These are phyloP conservation scores for Palythoa grandiflora DNA, from an alignment of 92 coral and sea anemone genomes.

Conservation along the genomic window DNA sequence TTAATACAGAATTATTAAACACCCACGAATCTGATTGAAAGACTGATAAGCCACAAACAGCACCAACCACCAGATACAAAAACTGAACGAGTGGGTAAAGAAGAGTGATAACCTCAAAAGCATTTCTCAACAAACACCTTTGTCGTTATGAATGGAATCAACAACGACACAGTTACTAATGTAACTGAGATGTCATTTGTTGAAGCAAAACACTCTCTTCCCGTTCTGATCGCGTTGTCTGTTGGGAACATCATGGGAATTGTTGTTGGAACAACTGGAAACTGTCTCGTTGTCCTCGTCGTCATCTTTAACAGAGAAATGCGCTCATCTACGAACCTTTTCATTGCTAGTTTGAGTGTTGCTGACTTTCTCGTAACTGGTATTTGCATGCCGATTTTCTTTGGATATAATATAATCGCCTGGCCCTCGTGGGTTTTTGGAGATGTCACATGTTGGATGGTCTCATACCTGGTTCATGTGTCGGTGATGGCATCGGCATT, in stretches of 20 bases:
- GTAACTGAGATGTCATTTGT: not conserved
- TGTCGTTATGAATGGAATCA: not conserved
- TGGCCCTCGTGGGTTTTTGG: constrained; percentile 91
- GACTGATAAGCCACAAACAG: not conserved
- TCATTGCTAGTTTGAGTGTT: constrained; percentile 77
- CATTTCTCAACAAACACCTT: not conserved
- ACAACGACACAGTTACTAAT: not conserved
- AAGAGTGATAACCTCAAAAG: not conserved
- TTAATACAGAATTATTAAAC: not conserved
- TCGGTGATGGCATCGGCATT: constrained; percentile 88
- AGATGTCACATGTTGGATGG: constrained; percentile 64
- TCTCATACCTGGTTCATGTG: constrained; percentile 77
- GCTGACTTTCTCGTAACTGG: constrained; percentile 84
- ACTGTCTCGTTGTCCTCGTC: constrained; percentile 71
- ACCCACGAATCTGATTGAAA: not conserved
- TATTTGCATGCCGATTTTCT: constrained; percentile 83
- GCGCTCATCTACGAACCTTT: constrained; percentile 79
- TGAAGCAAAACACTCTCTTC: not conserved
- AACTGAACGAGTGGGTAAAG: not conserved
- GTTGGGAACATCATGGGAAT: constrained; percentile 67
- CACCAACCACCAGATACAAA: not conserved
- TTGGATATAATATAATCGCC: constrained; percentile 73
- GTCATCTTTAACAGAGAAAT: constrained; percentile 74
- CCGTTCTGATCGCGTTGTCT: constrained; percentile 51
- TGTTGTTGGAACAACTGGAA: constrained; percentile 74